phyloP scores from a whole-genome alignment of 2,797 vertebrate genomes.

The Channallabes apus region DNA sequence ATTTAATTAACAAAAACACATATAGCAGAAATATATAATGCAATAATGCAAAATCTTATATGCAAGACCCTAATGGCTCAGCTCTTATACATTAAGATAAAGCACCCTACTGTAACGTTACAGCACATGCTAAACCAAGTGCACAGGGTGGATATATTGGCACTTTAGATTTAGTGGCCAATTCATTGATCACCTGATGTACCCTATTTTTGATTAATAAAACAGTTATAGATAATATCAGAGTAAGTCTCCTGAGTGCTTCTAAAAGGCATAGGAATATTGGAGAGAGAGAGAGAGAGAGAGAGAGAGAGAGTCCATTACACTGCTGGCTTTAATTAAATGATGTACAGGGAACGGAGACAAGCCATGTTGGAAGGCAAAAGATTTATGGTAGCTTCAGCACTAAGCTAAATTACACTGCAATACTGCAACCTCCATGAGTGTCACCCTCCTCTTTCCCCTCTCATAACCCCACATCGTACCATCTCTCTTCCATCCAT shows the following conservation, averaged over 20 bases:
- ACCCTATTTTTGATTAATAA: neutral
- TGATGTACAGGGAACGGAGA: constrained; percentile 76
- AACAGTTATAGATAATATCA: constrained; percentile 4
- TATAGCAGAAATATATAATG: constrained; percentile 8
- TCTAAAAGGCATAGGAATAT: constrained; percentile 25
- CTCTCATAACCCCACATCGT: neutral
- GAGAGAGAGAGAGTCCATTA: constrained; percentile 68
- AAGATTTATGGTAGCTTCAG: constrained; percentile 78
- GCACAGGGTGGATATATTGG: neutral
- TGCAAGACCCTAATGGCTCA: neutral
- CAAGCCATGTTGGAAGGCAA: constrained; percentile 74
- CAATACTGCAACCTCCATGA: constrained; percentile 73
- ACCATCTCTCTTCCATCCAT: constrained; percentile 6
- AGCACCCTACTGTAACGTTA: neutral
- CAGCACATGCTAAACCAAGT: neutral
- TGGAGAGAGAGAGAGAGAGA: constrained; percentile 56
- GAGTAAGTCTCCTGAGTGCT: constrained; percentile 31
- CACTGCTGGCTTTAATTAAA: constrained; percentile 80
- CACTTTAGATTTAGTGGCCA: neutral
- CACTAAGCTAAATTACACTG: constrained; percentile 82
- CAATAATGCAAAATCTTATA: constrained; percentile 48
- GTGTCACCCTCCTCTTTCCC: constrained; percentile 22
- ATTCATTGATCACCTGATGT: neutral
- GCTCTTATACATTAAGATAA: neutral
- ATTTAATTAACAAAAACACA: too few relatives aligned